Evolutionary conservation across 2,888 invertebrate species (phyloP).

Genomic region (Oxytorus armatus): DNA sequence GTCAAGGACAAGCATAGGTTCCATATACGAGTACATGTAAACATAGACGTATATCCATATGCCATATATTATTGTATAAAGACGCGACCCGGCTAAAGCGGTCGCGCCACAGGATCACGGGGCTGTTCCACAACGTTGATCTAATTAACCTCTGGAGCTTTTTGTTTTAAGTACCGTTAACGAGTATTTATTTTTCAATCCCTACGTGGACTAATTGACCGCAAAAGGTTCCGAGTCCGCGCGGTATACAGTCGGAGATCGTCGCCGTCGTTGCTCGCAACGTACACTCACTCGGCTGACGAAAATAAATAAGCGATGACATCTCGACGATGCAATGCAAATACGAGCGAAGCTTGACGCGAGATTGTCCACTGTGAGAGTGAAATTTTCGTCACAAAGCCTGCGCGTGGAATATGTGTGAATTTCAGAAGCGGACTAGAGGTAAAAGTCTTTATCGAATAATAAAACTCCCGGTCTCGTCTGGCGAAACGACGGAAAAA

Average conservation of each 20-base stretch:
- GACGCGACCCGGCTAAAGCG: conserved; percentile 37
- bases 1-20: conserved; percentile 4
- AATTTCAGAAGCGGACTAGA: neutral
- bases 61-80: conserved; percentile 11
- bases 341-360: conserved; percentile 6
- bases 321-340: conserved; percentile 43
- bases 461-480: conserved; percentile 6
- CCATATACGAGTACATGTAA: neutral
- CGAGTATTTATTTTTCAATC: conserved; percentile 81
- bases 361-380: conserved; percentile 4
- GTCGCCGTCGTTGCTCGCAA: conserved; percentile 41
- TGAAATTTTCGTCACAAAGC: neutral
- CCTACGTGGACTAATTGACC: conserved; percentile 78
- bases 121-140: conserved; percentile 67
- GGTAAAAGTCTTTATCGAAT: conserved; percentile 53
- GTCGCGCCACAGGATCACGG: conserved; percentile 55
- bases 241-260: conserved; percentile 4
- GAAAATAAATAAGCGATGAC: conserved; percentile 77
- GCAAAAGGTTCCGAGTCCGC: conserved; percentile 66
- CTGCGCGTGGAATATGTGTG: conserved; percentile 1
- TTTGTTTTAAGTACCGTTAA: conserved; percentile 80
- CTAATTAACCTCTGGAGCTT: conserved; percentile 74
- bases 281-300: conserved; percentile 59
- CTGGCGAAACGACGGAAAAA: conserved; percentile 1
- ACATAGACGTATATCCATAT: too few relatives aligned